These are phyloP conservation scores for Neosilurus mollespiculum DNA, from an alignment of 2,797 vertebrate genomes.

Conservation along the genomic window DNA sequence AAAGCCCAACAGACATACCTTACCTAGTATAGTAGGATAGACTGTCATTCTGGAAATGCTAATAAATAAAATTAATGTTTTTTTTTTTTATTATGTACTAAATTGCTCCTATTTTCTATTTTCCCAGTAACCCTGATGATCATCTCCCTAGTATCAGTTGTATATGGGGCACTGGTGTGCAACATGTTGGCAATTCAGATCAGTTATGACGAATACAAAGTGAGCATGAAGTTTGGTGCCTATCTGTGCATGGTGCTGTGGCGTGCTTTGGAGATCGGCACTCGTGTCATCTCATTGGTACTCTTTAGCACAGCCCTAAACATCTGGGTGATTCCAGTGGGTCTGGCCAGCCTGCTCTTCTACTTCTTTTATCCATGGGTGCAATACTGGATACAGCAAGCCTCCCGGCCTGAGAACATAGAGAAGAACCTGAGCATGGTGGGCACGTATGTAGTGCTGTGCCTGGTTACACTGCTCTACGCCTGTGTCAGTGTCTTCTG, in stretches of 20 bases:
- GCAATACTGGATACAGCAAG: constrained; percentile 84
- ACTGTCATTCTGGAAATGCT: background rate
- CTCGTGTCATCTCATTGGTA: constrained; percentile 83
- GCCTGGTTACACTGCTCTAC: constrained; percentile 87
- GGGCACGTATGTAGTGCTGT: constrained; percentile 85
- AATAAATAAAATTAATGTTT: background rate
- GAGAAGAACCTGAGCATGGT: constrained; percentile 91
- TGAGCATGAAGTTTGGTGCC: constrained; percentile 76
- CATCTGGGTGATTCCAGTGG: constrained; percentile 82
- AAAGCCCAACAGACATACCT: too few species aligned
- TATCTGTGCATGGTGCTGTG: constrained; percentile 90
- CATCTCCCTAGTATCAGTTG: constrained; percentile 88
- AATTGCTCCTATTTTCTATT: constrained; percentile 29
- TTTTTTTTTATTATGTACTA: background rate
- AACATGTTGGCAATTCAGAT: constrained; percentile 93
- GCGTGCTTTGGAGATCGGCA: constrained; percentile 90
- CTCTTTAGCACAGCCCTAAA: constrained; percentile 90
- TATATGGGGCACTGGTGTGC: constrained; percentile 90
- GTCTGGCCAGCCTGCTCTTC: constrained; percentile 81
- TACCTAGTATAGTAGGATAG: background rate
- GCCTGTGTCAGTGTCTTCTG: constrained; percentile 96
- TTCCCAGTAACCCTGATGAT: constrained; percentile 82
- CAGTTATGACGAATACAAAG: constrained; percentile 92
- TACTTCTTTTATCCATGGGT: constrained; percentile 92
- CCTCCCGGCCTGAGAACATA: constrained; percentile 78